Conservation (phyloP, 35 echinoderm and acorn worm genomes). For the Holothuria glaberrima region DNA sequence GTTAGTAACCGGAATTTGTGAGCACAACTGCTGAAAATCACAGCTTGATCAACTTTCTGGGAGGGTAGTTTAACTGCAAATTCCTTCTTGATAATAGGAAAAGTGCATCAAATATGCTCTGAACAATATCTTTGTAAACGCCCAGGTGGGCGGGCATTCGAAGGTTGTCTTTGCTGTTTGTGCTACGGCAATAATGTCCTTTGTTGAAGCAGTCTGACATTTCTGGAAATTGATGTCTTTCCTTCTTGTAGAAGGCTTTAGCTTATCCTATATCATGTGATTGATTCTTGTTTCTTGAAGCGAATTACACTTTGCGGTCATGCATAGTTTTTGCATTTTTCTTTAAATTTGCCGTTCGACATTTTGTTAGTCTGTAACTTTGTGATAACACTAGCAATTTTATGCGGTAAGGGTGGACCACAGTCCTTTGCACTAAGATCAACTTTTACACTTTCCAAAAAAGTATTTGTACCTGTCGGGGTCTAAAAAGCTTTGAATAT, state of each 20-base stretch:
- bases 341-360: not conserved
- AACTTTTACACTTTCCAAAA: constrained; percentile 10
- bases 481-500: constrained; percentile 9
- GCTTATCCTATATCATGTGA: constrained; percentile 47
- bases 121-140: too few species aligned
- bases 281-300: constrained; percentile 7
- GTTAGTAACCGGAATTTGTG: too few species aligned
- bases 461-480: not conserved
- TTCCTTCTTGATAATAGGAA: not conserved
- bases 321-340: not conserved
- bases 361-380: too few species aligned
- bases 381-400: too few species aligned
- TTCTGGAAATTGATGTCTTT: constrained; percentile 36
- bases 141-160: not conserved
- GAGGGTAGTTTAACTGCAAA: too few species aligned
- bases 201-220: not conserved
- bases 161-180: too few species aligned
- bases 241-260: constrained; percentile 29
- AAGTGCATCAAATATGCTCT: constrained; percentile 18
- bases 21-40: too few species aligned
- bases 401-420: too few species aligned
- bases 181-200: constrained; percentile 47
- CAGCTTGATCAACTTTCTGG: too few species aligned
- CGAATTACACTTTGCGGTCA: not conserved
- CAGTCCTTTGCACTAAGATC: constrained; percentile 1